Percentiles rank a stretch among this genome's conserved stretches.
Conservation (phyloP, 2,888 invertebrate species). For the Ischnus inquisitorius region DNA sequence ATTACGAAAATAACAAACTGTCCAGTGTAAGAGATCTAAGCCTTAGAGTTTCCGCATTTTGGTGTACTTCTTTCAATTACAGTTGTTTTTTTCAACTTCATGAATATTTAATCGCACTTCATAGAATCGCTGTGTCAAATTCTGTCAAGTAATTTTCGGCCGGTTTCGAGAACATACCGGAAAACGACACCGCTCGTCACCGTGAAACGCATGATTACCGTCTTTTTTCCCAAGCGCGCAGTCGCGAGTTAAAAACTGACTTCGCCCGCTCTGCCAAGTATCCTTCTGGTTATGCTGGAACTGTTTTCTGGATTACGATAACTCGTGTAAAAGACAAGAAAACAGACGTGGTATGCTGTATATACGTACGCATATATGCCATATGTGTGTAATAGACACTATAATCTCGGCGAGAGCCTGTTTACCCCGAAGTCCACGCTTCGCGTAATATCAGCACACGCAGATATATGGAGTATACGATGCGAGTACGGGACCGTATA, state of each 20-base stretch:
- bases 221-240: neutral
- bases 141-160: no score
- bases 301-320: constrained; percentile 43
- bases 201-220: no score
- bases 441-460: constrained; percentile 24
- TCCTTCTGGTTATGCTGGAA: constrained; percentile 13
- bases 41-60: no score
- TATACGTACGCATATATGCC: constrained; percentile 12
- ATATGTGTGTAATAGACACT: constrained; percentile 38
- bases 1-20: no score
- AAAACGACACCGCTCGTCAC: no score
- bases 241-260: neutral
- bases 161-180: no score
- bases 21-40: no score
- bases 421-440: constrained; percentile 26
- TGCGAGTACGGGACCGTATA: constrained; percentile 44
- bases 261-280: neutral
- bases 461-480: constrained; percentile 43
- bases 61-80: no score
- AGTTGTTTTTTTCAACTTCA: no score
- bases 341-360: neutral
- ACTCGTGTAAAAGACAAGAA: neutral
- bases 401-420: constrained; percentile 42
- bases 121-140: no score
- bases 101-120: no score